phyloP scores from a whole-genome alignment of 2,888 invertebrate genomes.

The Drosophila macrospina region DNA sequence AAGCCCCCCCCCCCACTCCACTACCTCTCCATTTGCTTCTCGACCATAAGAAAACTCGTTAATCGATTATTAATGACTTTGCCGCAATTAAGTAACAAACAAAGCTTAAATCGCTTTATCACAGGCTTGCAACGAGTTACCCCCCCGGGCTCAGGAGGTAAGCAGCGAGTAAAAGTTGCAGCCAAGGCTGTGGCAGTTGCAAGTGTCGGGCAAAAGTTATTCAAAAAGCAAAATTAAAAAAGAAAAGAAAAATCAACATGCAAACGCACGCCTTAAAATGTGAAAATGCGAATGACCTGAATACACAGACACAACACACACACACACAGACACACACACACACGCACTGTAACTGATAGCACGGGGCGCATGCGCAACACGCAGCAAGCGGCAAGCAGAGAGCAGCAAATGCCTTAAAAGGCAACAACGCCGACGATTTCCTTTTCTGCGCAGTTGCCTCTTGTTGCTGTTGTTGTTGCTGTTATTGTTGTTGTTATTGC shows the following conservation, averaged over 20 bases:
- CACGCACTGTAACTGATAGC: slow-evolving; percentile 35
- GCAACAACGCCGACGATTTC: slow-evolving; percentile 73
- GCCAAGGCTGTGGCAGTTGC: slow-evolving; percentile 30
- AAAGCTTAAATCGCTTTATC: slow-evolving; percentile 65
- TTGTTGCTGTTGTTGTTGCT: slow-evolving; percentile 36
- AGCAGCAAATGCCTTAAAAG: slow-evolving; percentile 73
- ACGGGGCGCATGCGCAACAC: slow-evolving; percentile 56
- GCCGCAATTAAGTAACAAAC: slow-evolving; percentile 75
- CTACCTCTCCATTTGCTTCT: not conserved
- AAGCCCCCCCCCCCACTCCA: not conserved
- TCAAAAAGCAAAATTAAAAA: slow-evolving; percentile 27
- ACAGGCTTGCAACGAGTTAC: slow-evolving; percentile 15
- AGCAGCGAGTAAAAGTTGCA: slow-evolving; percentile 70
- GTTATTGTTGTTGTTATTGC: slow-evolving; percentile 37
- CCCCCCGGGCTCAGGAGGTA: slow-evolving; percentile 41
- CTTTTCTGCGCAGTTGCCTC: slow-evolving; percentile 64
- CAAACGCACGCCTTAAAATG: slow-evolving; percentile 77
- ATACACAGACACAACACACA: slow-evolving; percentile 62
- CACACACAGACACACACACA: slow-evolving; percentile 25
- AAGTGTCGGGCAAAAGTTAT: slow-evolving; percentile 44
- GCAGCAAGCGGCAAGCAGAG: slow-evolving; percentile 40
- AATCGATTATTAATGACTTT: slow-evolving; percentile 83
- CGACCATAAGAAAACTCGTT: slow-evolving; percentile 49
- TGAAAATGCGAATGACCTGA: slow-evolving; percentile 83
- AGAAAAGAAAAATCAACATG: slow-evolving; percentile 63